phyloP scores from a whole-genome alignment of 2,888 invertebrate genomes.

The Nasonovia ribisnigri region DNA sequence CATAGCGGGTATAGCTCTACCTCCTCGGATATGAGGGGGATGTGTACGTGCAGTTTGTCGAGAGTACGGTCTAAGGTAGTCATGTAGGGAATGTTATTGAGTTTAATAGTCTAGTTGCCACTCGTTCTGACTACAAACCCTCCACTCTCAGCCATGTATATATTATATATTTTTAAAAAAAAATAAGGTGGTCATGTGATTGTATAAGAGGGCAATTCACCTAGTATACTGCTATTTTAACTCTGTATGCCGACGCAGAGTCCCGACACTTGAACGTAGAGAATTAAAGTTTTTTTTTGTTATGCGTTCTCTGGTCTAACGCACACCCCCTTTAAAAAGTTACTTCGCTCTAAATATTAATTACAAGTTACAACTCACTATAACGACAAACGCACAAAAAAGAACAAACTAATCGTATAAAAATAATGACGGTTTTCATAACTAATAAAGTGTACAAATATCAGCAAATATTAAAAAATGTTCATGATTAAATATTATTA shows the following conservation, averaged over 20 bases:
- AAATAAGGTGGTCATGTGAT: background rate
- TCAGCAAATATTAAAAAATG: background rate
- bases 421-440: background rate
- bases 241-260: background rate
- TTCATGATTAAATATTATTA: background rate
- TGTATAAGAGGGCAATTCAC: background rate
- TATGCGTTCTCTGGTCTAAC: background rate
- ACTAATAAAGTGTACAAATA: background rate
- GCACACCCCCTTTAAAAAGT: background rate
- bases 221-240: background rate
- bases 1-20: background rate
- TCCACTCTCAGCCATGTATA: background rate
- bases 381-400: background rate
- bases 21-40: background rate
- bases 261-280: background rate
- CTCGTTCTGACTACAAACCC: background rate
- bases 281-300: background rate
- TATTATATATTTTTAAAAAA: background rate
- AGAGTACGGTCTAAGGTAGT: background rate
- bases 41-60: background rate
- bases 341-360: background rate
- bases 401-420: background rate
- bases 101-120: background rate
- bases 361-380: background rate
- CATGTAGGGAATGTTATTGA: background rate